Percentiles rank a stretch among this genome's conserved stretches.
These are phyloP conservation scores for Temnothorax ravouxi DNA, from an alignment of 2,888 invertebrate species.

Conservation along the genomic window DNA sequence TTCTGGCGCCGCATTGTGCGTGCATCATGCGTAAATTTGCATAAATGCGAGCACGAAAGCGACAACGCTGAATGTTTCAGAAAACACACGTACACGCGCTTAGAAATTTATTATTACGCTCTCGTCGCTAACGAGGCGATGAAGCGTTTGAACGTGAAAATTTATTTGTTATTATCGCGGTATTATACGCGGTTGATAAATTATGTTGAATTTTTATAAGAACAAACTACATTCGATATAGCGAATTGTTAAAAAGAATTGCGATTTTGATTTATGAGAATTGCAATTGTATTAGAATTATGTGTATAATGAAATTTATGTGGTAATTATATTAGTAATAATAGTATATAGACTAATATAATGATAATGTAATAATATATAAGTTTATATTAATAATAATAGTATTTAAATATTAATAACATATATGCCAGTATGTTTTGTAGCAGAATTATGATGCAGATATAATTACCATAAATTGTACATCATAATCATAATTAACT, in stretches of 20 bases:
- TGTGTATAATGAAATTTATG: neutral
- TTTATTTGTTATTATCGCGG: neutral
- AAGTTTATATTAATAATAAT: neutral
- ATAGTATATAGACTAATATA: too few species aligned
- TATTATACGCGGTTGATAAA: slow-evolving; percentile 1
- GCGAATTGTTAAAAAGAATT: neutral
- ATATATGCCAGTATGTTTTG: neutral
- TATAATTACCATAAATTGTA: slow-evolving; percentile 31
- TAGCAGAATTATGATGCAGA: slow-evolving; percentile 1
- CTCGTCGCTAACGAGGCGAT: neutral
- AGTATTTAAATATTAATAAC: slow-evolving; percentile 2
- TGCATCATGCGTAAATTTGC: slow-evolving; percentile 54
- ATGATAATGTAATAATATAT: too few species aligned
- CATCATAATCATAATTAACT: slow-evolving; percentile 21
- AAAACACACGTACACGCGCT: slow-evolving; percentile 10
- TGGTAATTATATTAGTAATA: neutral
- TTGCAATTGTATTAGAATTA: neutral
- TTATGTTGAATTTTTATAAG: neutral
- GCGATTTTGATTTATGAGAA: slow-evolving; percentile 6
- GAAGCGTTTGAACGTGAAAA: neutral
- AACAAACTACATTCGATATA: neutral
- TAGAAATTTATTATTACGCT: slow-evolving; percentile 14
- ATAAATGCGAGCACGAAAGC: slow-evolving; percentile 46
- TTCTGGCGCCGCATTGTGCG: slow-evolving; percentile 46
- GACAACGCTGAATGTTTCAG: slow-evolving; percentile 34